Base-by-base conservation (phyloP, 2,113 vertebrate species). In the Malurus cyaneus region DNA sequence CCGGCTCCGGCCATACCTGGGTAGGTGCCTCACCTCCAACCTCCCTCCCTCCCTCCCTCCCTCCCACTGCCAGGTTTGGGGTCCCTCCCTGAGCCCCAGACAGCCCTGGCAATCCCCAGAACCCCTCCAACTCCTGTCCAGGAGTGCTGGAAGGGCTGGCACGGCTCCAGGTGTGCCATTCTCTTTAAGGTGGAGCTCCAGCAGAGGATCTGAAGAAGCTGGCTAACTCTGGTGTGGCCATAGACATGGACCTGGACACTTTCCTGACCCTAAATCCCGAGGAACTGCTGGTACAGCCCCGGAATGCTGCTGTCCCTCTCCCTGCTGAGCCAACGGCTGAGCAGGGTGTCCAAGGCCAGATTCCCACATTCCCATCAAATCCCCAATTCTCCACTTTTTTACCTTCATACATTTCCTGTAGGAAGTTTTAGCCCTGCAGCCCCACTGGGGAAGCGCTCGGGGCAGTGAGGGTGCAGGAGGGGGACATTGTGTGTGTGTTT, bases 181-280 rank as follows among this genome's bases (percentile, higher is more conserved):
- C 41, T 64, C 60, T 74, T 91, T 44, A 57, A 98, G 98, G 98
- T 16, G 98, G 98, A 20, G 97, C 97, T 80, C 91, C 96, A 2
- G 88, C 57, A 31, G 73, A 96, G 28, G 98, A 98, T 41, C 94
- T 98, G 71, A 93, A 80, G 44, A 44, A 29, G 3, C 59, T 98
- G 95, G 95, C 94, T 24, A 39, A 65, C 29, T n/a, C 80, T 2
- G 80, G 92, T 1, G 8, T 87, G 49, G 71, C 89, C 60, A 95
- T 97, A 94, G 93, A 98, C 52, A 97, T 98, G 97, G 96, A 98
- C 32, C 80, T 97, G 2, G 60, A 60, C 61, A 98, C 97, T 4
- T 98, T 98, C 44, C 93, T 96, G 2, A 4, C 69, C 89, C 96
- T 98, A 34, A 98, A 98, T 14, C 98, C 98, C 0, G 5, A n/a